These are phyloP conservation scores for Syngnathus rostellatus DNA, from an alignment of 2,797 vertebrate species.

Conservation along the genomic window DNA sequence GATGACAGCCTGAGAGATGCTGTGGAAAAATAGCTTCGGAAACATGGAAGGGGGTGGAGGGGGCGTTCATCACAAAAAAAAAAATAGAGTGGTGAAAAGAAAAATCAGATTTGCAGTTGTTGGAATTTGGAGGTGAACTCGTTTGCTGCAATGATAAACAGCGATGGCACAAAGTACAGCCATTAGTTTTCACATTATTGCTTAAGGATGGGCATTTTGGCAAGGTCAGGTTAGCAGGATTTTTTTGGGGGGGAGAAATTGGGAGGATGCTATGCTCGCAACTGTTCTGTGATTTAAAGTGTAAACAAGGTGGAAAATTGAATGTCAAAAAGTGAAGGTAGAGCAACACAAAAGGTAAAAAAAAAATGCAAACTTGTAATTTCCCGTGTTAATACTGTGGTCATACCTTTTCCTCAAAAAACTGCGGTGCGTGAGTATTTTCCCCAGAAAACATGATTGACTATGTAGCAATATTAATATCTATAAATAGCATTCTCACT, in stretches of 20 bases:
- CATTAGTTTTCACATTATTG: neutral
- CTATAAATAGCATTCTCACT: neutral
- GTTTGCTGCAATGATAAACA: neutral
- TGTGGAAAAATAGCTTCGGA: slow-evolving; percentile 39
- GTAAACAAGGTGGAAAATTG: too few relatives aligned
- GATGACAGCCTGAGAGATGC: slow-evolving; percentile 53
- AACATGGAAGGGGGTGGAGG: slow-evolving; percentile 8
- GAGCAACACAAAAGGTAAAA: neutral
- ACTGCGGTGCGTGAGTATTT: neutral
- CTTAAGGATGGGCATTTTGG: neutral
- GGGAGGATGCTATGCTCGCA: neutral
- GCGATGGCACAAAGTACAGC: neutral
- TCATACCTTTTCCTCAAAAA: neutral
- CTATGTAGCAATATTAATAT: neutral
- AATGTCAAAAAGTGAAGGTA: too few relatives aligned
- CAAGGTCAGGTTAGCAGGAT: neutral
- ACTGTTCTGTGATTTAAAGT: neutral
- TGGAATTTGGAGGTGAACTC: slow-evolving; percentile 16
- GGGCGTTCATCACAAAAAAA: slow-evolving; percentile 27
- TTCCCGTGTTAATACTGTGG: neutral
- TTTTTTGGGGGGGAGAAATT: too few relatives aligned
- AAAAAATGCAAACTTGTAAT: neutral
- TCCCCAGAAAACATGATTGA: neutral
- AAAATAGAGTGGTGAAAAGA: slow-evolving; percentile 33
- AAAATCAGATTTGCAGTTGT: slow-evolving; percentile 36